phyloP scores from a whole-genome alignment of 2,888 invertebrate genomes.

The Oligia fasciuncula region DNA sequence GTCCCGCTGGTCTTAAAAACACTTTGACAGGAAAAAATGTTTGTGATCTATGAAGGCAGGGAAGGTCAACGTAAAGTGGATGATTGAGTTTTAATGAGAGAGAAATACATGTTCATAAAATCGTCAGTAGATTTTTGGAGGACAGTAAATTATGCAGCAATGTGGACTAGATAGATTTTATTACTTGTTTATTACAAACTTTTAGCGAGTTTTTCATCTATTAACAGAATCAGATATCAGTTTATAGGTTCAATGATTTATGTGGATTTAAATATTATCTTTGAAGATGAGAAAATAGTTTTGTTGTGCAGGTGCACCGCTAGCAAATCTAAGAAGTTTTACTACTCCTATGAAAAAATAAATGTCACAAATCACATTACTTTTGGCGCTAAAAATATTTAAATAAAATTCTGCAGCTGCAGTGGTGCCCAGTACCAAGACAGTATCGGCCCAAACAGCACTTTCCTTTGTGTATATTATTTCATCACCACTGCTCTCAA shows the following conservation, averaged over 20 bases:
- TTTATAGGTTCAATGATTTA: conserved; percentile 34
- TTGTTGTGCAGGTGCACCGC: not conserved
- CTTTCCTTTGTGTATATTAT: too few relatives aligned
- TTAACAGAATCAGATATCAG: conserved; percentile 29
- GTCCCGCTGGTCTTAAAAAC: not conserved
- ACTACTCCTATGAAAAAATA: not conserved
- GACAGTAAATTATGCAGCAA: conserved; percentile 52
- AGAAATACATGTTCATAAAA: conserved; percentile 28
- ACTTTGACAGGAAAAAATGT: conserved; percentile 5
- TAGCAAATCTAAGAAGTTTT: not conserved
- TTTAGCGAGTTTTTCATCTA: conserved; percentile 44
- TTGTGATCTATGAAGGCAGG: conserved; percentile 20
- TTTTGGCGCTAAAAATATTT: not conserved
- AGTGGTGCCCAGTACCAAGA: not conserved
- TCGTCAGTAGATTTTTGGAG: conserved; percentile 35
- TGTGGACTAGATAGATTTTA: conserved; percentile 50
- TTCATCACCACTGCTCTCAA: too few relatives aligned
- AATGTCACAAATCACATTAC: not conserved
- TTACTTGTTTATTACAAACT: conserved; percentile 55
- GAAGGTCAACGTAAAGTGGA: conserved; percentile 50
- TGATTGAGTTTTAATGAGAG: conserved; percentile 45
- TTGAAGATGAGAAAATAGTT: conserved; percentile 13
- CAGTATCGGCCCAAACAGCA: not conserved
- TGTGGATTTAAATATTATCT: conserved; percentile 13
- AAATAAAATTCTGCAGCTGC: not conserved